Percentiles rank a stretch among this genome's conserved stretches.
Conservation (phyloP, 2,797 vertebrate species). For the Phalanger gymnotis region DNA sequence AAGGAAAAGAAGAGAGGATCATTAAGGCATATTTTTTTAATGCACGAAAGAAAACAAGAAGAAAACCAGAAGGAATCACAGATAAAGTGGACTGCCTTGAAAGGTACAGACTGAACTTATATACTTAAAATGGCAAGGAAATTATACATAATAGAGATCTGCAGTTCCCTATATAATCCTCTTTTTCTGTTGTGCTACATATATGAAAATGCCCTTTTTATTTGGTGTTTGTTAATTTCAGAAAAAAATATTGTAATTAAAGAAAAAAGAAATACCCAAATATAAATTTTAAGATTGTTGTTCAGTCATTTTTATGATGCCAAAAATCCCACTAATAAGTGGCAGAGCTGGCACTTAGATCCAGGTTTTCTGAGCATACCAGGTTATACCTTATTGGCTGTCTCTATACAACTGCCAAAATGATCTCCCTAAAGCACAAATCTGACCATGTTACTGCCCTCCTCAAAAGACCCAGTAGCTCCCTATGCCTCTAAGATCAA, state of each 20-base stretch:
- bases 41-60: neutral
- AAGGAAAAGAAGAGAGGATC: too few relatives aligned
- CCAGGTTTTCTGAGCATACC: neutral
- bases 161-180: neutral
- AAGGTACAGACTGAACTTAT: neutral
- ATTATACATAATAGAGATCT: neutral
- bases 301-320: neutral
- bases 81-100: neutral
- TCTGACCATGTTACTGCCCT: neutral
- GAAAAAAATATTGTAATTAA: neutral
- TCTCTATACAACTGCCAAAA: neutral
- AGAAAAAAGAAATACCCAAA: neutral
- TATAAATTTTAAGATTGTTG: neutral
- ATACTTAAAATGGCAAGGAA: neutral
- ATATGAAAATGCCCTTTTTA: neutral
- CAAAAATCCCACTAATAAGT: neutral
- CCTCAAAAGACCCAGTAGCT: neutral
- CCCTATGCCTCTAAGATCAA: neutral
- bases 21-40: neutral
- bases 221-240: neutral
- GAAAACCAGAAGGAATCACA: neutral
- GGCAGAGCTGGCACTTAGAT: neutral
- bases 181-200: neutral
- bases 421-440: neutral
- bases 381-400: neutral